Evolutionary conservation across 1,140 invertebrate genomes (phyloP).

Genomic region (Sitophilus oryzae): DNA sequence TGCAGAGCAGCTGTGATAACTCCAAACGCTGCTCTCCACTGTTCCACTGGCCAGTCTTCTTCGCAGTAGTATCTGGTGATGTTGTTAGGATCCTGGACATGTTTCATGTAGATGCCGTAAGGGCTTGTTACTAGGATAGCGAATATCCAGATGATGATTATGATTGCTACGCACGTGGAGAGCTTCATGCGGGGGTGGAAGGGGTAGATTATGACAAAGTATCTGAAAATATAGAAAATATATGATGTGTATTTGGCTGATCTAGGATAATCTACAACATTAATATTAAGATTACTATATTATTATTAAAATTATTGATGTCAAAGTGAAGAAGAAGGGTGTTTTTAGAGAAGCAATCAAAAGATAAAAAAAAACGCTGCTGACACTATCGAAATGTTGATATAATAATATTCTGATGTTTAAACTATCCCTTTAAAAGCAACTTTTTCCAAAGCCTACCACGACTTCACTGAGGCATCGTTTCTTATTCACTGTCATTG

Average conservation of each 20-base stretch:
- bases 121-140: slow-evolving; percentile 83
- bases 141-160: slow-evolving; percentile 85
- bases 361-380: too few species aligned
- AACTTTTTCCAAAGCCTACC: too few species aligned
- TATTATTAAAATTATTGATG: too few species aligned
- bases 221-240: slow-evolving; percentile 49
- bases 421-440: too few species aligned
- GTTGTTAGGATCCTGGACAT: slow-evolving; percentile 34
- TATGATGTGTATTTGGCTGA: background rate
- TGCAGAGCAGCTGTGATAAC: slow-evolving; percentile 83
- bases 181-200: slow-evolving; percentile 88
- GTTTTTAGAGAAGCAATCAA: too few species aligned
- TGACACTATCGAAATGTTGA: too few species aligned
- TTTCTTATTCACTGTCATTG: too few species aligned
- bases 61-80: slow-evolving; percentile 60
- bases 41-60: slow-evolving; percentile 83
- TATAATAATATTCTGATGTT: too few species aligned
- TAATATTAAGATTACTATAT: too few species aligned
- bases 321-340: too few species aligned
- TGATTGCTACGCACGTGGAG: slow-evolving; percentile 73
- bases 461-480: too few species aligned
- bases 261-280: too few species aligned
- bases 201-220: slow-evolving; percentile 94
- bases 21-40: slow-evolving; percentile 73
- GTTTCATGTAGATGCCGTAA: slow-evolving; percentile 81